These are phyloP conservation scores for Operophtera brumata DNA, from an alignment of 2,888 invertebrate genomes.

Conservation along the genomic window DNA sequence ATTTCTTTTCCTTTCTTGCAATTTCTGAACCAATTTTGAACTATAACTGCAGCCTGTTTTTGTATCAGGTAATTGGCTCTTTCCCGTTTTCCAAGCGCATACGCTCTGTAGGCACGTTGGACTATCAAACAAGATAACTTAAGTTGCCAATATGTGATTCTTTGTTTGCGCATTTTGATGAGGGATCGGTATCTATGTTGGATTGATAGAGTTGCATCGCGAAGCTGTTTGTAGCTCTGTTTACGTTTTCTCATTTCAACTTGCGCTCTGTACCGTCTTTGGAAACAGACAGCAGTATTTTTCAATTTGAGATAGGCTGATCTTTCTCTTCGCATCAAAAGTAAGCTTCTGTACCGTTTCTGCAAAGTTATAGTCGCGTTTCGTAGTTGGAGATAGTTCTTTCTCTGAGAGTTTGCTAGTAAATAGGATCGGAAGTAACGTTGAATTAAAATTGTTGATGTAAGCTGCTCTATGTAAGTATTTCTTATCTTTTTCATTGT, in stretches of 20 bases:
- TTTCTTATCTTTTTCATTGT: slow-evolving; percentile 46
- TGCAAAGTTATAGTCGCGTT: slow-evolving; percentile 55
- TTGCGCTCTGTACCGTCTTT: slow-evolving; percentile 59
- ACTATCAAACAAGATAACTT: slow-evolving; percentile 53
- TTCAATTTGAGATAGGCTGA: slow-evolving; percentile 36
- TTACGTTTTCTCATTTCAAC: slow-evolving; percentile 48
- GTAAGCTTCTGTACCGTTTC: slow-evolving; percentile 60
- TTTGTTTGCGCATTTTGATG: slow-evolving; percentile 53
- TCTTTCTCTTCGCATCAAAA: slow-evolving; percentile 57
- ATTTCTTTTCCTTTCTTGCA: slow-evolving; percentile 44
- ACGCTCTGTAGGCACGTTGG: slow-evolving; percentile 66
- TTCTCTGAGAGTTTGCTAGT: slow-evolving; percentile 39
- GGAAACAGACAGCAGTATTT: slow-evolving; percentile 50
- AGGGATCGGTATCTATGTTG: slow-evolving; percentile 69
- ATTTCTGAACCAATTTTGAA: slow-evolving; percentile 74
- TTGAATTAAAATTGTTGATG: slow-evolving; percentile 44
- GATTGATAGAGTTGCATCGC: slow-evolving; percentile 52
- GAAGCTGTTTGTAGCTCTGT: slow-evolving; percentile 44
- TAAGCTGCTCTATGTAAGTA: slow-evolving; percentile 44
- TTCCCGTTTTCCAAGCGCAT: slow-evolving; percentile 45
- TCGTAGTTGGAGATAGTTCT: slow-evolving; percentile 35
- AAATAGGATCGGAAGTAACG: slow-evolving; percentile 41
- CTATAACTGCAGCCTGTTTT: slow-evolving; percentile 53
- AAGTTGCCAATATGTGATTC: slow-evolving; percentile 44
- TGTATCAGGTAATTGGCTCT: slow-evolving; percentile 50